Evolutionary conservation across 2,113 vertebrate genomes (phyloP).

Genomic region (Cygnus buccinator): DNA sequence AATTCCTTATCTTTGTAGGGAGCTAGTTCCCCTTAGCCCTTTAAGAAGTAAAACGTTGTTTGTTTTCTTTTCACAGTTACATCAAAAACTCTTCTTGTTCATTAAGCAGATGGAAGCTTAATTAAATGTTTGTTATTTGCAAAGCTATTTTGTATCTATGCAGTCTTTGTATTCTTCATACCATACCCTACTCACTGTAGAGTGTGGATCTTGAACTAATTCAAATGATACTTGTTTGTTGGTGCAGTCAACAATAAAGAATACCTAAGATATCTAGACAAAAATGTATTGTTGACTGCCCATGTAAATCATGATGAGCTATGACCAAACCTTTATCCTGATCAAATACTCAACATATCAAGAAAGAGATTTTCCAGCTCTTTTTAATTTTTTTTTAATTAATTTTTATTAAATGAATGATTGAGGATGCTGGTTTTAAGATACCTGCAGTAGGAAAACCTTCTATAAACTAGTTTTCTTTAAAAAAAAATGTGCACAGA

Average conservation of each 20-base stretch:
- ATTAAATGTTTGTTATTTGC: not conserved
- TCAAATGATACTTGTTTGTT: conserved; percentile 79
- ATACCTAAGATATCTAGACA: conserved; percentile 71
- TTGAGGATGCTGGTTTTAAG: not conserved
- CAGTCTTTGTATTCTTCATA: not conserved
- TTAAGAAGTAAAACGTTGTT: not conserved
- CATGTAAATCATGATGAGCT: conserved; percentile 76
- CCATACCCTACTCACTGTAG: not conserved
- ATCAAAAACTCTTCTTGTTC: not conserved
- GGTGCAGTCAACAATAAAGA: conserved; percentile 65
- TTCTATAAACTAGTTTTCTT: not conserved
- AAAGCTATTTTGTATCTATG: not conserved
- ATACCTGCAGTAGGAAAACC: not conserved
- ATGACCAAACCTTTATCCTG: conserved; percentile 26
- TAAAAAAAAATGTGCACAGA: not conserved
- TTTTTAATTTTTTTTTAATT: not conserved
- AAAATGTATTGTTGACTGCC: conserved; percentile 74
- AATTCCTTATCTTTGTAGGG: not conserved
- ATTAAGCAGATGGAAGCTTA: not conserved
- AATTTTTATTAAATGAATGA: not conserved
- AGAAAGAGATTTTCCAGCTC: conserved; percentile 27
- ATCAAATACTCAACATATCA: conserved; percentile 57
- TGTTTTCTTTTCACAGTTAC: not conserved
- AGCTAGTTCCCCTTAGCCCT: not conserved
- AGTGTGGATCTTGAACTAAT: conserved; percentile 64